Percentiles rank a stretch among this genome's conserved stretches.
phyloP scores from a whole-genome alignment of 2,888 invertebrate species.

The Synergus japonicus region DNA sequence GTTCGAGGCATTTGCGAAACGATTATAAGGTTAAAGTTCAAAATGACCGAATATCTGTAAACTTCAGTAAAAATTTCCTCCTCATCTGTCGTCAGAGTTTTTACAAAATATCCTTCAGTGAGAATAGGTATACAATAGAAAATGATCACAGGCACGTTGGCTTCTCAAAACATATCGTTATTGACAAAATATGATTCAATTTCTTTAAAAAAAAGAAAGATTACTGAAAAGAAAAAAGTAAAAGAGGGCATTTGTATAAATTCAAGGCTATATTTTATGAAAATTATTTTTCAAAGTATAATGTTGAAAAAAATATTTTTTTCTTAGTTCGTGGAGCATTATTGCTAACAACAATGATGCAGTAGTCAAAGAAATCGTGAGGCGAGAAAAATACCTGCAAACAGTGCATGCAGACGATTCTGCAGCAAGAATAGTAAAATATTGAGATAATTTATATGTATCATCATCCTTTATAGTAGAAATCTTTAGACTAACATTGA shows the following conservation, averaged over 20 bases:
- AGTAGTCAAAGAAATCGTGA: neutral
- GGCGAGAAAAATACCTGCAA: neutral
- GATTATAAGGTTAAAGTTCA: neutral
- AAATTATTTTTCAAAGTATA: conserved; percentile 22
- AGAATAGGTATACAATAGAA: too few relatives aligned
- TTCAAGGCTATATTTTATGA: neutral
- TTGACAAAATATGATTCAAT: too few relatives aligned
- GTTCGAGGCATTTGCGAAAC: neutral
- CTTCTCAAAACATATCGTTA: too few relatives aligned
- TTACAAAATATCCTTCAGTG: too few relatives aligned
- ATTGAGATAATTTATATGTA: neutral
- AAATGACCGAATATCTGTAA: neutral
- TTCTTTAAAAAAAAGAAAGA: neutral
- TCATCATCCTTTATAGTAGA: neutral
- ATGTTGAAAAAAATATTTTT: conserved; percentile 6
- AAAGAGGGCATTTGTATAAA: neutral
- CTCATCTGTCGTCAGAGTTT: too few relatives aligned
- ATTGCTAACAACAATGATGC: conserved; percentile 4
- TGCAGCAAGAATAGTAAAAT: neutral
- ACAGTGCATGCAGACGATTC: neutral
- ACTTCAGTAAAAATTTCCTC: too few relatives aligned
- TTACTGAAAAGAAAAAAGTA: too few relatives aligned
- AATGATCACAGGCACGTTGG: too few relatives aligned
- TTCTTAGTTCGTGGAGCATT: neutral
- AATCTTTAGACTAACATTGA: conserved; percentile 13